Conservation (phyloP, 1,140 invertebrate species). For the Proctacanthus coquilletti region DNA sequence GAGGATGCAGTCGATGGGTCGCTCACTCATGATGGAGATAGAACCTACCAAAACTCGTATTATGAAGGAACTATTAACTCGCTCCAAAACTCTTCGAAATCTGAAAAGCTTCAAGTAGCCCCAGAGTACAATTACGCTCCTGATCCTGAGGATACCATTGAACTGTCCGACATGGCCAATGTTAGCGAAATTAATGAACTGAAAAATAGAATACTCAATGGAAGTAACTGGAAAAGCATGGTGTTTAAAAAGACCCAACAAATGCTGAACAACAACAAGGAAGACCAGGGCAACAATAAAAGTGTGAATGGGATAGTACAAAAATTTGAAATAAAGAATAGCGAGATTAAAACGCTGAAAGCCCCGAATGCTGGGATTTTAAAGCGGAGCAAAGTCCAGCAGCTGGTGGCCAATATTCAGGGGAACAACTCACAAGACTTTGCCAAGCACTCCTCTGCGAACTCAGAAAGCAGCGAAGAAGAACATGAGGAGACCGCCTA, state of each 20-base stretch:
- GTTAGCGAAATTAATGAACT: conserved; percentile 2
- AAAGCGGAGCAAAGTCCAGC: conserved; percentile 11
- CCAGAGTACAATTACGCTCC: too few species aligned
- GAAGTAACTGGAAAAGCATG: conserved; percentile 1
- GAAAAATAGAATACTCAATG: conserved; percentile 1
- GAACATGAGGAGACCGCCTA: conserved; percentile 17
- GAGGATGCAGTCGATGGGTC: not conserved
- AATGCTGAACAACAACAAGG: not conserved
- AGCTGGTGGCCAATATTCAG: conserved; percentile 30
- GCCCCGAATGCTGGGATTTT: conserved; percentile 20
- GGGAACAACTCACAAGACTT: conserved; percentile 35
- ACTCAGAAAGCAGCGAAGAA: conserved; percentile 40
- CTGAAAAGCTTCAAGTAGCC: not conserved
- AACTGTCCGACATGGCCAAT: conserved; percentile 1
- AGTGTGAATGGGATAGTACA: conserved; percentile 29
- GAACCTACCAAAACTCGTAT: conserved; percentile 2
- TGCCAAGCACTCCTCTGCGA: conserved; percentile 32
- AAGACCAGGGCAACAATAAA: conserved; percentile 13
- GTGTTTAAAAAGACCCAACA: conserved; percentile 1
- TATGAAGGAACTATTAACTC: conserved; percentile 3
- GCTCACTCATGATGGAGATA: too few species aligned
- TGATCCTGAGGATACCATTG: not conserved
- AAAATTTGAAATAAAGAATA: conserved; percentile 17
- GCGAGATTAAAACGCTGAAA: conserved; percentile 24
- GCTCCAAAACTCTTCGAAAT: conserved; percentile 1